A percentile compares a stretch with the other conserved stretches of the same genome.
Evolutionary conservation across 2,113 vertebrate species (phyloP).

Genomic region (Poeciliopsis occidentalis): DNA sequence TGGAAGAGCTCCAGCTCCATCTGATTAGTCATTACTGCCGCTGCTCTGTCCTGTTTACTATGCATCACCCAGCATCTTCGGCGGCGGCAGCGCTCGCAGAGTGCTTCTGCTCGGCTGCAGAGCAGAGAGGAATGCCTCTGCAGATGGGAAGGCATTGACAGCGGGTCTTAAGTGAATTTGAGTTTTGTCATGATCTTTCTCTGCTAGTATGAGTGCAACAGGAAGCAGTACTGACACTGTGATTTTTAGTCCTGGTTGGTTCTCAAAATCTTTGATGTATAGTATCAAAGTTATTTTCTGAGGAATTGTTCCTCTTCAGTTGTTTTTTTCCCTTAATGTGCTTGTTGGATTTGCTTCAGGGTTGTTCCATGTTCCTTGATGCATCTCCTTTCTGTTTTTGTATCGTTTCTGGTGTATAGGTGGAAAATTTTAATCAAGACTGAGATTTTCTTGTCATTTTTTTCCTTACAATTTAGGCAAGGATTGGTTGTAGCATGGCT

Average conservation of each 20-base stretch:
- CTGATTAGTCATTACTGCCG: constrained; percentile 39
- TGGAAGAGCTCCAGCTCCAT: constrained; percentile 2
- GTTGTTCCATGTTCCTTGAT: too few relatives aligned
- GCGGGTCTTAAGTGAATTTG: constrained; percentile 29
- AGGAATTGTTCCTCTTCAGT: not conserved
- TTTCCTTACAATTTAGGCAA: not conserved
- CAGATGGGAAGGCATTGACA: constrained; percentile 52
- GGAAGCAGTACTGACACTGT: not conserved
- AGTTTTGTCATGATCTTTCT: constrained; percentile 28
- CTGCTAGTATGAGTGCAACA: not conserved
- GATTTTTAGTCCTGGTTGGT: not conserved
- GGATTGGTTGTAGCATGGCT: not conserved
- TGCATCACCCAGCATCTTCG: constrained; percentile 44
- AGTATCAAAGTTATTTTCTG: too few relatives aligned
- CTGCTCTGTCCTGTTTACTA: constrained; percentile 51
- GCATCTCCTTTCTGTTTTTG: too few relatives aligned
- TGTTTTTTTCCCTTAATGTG: not conserved
- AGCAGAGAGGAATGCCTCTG: constrained; percentile 27
- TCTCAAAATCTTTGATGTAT: not conserved
- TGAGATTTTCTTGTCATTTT: not conserved
- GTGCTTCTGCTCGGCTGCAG: constrained; percentile 31
- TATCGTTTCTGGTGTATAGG: not conserved
- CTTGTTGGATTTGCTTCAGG: too few relatives aligned
- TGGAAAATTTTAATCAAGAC: not conserved
- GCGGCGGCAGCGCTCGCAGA: constrained; percentile 11